Conservation (phyloP, 2,888 invertebrate genomes). For the Agriotes lineatus region DNA sequence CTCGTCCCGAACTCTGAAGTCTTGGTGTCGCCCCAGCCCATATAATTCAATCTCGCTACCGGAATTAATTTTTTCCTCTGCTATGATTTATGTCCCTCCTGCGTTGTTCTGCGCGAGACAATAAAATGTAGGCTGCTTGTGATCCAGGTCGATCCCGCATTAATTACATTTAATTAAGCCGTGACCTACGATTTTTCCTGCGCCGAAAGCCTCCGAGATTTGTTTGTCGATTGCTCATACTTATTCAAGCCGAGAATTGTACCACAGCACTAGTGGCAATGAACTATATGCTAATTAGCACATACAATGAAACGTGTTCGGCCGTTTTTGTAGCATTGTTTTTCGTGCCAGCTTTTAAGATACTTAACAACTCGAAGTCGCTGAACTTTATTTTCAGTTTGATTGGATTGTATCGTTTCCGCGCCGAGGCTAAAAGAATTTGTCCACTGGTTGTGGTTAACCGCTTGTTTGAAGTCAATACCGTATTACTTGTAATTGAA, state of each 20-base stretch:
- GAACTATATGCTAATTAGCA: slow-evolving; percentile 39
- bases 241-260: slow-evolving; percentile 4
- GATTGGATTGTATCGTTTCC: slow-evolving; percentile 10
- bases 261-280: slow-evolving; percentile 21
- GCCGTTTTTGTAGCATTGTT: slow-evolving; percentile 30
- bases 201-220: not conserved
- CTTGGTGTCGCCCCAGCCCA: no score
- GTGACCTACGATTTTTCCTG: not conserved
- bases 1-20: no score
- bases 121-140: no score
- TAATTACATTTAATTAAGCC: not conserved
- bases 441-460: not conserved
- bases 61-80: no score
- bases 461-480: not conserved
- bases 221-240: not conserved
- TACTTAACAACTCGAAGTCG: slow-evolving; percentile 7
- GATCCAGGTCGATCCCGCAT: no score
- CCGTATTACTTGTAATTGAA: no score
- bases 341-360: slow-evolving; percentile 24
- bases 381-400: slow-evolving; percentile 14
- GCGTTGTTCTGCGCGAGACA: no score
- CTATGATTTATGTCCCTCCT: no score
- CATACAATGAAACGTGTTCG: slow-evolving; percentile 33
- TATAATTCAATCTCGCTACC: no score
- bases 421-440: not conserved